These are phyloP conservation scores for Percopsis transmontana DNA, from an alignment of 2,113 vertebrate genomes.

Conservation along the genomic window DNA sequence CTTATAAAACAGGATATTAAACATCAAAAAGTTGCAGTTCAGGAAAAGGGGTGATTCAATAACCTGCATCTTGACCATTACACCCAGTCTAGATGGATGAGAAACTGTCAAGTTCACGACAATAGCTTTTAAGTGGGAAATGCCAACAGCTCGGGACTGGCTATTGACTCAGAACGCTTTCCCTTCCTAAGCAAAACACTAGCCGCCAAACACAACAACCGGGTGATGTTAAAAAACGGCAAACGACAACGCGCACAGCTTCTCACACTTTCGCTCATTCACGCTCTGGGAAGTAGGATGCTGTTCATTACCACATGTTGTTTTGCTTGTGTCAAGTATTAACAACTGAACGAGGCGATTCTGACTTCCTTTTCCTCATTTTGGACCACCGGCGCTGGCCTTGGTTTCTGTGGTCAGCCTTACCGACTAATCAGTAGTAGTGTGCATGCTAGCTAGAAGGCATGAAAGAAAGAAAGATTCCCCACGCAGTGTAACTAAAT, in stretches of 20 bases:
- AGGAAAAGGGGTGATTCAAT: constrained; percentile 2
- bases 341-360: constrained; percentile 45
- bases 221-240: constrained; percentile 20
- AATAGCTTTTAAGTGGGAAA: constrained; percentile 49
- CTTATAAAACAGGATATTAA: constrained; percentile 25
- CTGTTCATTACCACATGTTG: constrained; percentile 45
- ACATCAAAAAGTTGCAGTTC: constrained; percentile 27
- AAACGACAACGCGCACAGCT: constrained; percentile 25
- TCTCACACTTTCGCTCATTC: constrained; percentile 56
- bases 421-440: too few species aligned
- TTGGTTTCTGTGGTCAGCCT: background rate
- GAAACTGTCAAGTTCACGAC: constrained; percentile 36
- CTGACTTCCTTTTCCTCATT: constrained; percentile 60
- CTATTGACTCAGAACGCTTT: constrained; percentile 42
- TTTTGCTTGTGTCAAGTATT: constrained; percentile 58
- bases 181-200: constrained; percentile 64
- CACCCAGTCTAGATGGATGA: constrained; percentile 43
- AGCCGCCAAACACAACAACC: constrained; percentile 53
- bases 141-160: background rate
- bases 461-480: background rate
- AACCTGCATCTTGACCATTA: constrained; percentile 12
- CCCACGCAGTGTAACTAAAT: too few species aligned
- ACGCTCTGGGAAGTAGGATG: constrained; percentile 54
- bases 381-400: constrained; percentile 50
- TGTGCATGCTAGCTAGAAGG: background rate